Conservation (phyloP, 2,113 vertebrate genomes). For the Forbesichthys agassizii region DNA sequence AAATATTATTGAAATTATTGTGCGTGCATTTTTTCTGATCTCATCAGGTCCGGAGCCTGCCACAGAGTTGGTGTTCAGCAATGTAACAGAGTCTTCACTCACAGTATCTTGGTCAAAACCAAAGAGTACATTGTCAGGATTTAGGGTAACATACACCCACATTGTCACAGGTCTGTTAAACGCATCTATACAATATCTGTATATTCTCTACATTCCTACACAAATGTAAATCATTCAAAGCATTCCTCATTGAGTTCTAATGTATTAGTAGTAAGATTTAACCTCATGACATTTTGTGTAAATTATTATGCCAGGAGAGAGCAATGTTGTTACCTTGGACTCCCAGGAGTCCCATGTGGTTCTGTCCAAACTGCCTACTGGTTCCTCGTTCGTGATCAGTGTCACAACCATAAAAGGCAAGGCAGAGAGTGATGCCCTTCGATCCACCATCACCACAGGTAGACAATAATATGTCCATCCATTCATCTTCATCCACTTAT, state of each 20-base stretch:
- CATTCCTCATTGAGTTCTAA: not conserved
- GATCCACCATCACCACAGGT: conserved; percentile 83
- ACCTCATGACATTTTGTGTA: conserved; percentile 6
- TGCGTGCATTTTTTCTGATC: conserved; percentile 14
- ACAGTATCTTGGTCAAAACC: conserved; percentile 75
- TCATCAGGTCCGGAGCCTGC: conserved; percentile 73
- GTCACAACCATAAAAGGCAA: conserved; percentile 77
- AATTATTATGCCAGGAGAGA: conserved; percentile 75
- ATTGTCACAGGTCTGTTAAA: conserved; percentile 64
- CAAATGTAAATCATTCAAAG: not conserved
- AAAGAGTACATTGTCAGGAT: conserved; percentile 63
- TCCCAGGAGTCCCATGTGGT: conserved; percentile 63
- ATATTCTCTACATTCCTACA: not conserved
- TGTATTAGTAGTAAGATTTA: conserved; percentile 1
- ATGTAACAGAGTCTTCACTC: conserved; percentile 76
- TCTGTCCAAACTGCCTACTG: conserved; percentile 76
- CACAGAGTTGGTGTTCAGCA: conserved; percentile 73
- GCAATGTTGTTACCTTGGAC: conserved; percentile 68
- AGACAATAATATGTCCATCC: not conserved
- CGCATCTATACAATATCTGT: not conserved
- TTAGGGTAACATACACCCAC: conserved; percentile 74
- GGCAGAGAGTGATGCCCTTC: conserved; percentile 80
- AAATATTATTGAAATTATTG: not conserved
- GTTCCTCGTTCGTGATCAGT: conserved; percentile 80
- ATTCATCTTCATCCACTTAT: not conserved